Percentiles rank a stretch among this genome's conserved stretches.
Evolutionary conservation across 2,797 vertebrate species (phyloP).

Genomic region (Thunnus albacares): DNA sequence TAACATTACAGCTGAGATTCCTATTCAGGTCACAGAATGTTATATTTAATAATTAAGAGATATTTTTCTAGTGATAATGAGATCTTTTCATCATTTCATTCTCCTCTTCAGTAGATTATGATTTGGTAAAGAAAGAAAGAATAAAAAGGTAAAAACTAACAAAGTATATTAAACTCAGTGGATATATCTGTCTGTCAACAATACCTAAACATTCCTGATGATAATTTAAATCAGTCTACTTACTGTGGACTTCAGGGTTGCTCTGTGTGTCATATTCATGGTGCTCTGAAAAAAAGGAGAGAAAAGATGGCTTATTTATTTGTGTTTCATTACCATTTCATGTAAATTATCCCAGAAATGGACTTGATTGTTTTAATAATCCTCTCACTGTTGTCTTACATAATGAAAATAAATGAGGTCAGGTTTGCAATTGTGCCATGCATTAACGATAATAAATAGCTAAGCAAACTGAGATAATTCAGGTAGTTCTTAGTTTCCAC

Average conservation of each 20-base stretch:
- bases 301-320: constrained; percentile 1
- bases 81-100: no score
- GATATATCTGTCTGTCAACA: neutral
- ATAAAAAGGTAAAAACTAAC: neutral
- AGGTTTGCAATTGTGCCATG: constrained; percentile 18
- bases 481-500: constrained; percentile 46
- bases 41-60: no score
- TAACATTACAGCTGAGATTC: no score
- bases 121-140: no score
- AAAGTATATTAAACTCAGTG: neutral
- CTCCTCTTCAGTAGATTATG: no score
- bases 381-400: neutral
- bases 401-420: constrained; percentile 3
- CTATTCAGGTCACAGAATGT: no score
- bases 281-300: constrained; percentile 46
- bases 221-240: constrained; percentile 38
- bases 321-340: constrained; percentile 13
- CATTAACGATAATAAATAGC: constrained; percentile 8
- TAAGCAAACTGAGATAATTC: constrained; percentile 33
- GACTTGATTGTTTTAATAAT: neutral
- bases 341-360: neutral
- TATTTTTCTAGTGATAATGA: no score
- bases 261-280: constrained; percentile 71
- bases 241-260: constrained; percentile 73
- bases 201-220: neutral